Conservation (phyloP, 2,797 vertebrate genomes). For the Otolemur crassicaudatus region DNA sequence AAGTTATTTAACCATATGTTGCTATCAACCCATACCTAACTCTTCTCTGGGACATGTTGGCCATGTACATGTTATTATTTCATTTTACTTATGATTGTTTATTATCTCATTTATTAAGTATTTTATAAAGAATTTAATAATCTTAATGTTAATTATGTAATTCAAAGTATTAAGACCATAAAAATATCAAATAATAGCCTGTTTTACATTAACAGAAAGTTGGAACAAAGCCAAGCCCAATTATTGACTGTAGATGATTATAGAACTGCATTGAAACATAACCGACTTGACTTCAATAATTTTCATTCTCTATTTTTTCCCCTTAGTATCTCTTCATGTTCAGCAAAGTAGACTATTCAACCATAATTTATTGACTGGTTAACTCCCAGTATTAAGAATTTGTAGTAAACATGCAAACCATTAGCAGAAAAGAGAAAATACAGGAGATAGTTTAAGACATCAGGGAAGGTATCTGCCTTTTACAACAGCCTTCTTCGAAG, state of each 20-base stretch:
- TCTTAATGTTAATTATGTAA: neutral
- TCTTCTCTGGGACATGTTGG: neutral
- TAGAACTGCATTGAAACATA: neutral
- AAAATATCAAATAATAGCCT: neutral
- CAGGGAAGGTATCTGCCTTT: neutral
- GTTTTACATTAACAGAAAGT: constrained; percentile 9
- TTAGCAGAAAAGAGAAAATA: neutral
- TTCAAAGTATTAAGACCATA: neutral
- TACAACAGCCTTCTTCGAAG: neutral
- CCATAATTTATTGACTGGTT: neutral
- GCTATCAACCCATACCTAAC: neutral
- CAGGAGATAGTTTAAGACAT: neutral
- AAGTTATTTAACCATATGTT: neutral
- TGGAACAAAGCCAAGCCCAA: neutral
- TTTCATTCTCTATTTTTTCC: neutral
- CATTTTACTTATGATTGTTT: neutral
- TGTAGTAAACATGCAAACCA: neutral
- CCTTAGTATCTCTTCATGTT: neutral
- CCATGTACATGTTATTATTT: neutral
- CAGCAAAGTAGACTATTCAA: neutral
- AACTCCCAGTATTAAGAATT: neutral
- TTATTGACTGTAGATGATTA: neutral
- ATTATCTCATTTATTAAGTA: neutral
- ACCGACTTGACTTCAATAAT: neutral
- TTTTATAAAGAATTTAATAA: neutral